A percentile compares a stretch with the other conserved stretches of the same genome.
Conservation (phyloP, 2,888 invertebrate genomes). For the Spodoptera exigua region DNA sequence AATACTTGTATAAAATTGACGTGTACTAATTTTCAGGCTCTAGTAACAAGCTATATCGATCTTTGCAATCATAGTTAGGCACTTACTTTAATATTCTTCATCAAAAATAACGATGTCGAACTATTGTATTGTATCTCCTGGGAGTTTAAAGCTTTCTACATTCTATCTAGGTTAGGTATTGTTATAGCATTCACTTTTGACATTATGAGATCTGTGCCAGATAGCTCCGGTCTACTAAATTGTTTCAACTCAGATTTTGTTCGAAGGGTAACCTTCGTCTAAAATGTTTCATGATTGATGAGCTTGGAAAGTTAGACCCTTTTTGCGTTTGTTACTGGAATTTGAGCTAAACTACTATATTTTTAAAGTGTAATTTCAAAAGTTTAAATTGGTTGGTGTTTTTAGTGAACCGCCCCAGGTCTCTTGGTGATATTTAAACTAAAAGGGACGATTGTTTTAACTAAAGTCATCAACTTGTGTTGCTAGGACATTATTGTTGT, state of each 20-base stretch:
- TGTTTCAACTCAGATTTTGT: constrained; percentile 12
- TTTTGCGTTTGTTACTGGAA: constrained; percentile 2
- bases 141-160: constrained; percentile 46
- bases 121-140: constrained; percentile 11
- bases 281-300: constrained; percentile 10
- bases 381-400: not conserved
- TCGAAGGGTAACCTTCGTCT: not conserved
- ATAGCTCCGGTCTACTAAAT: constrained; percentile 27
- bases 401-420: not conserved
- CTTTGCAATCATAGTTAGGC: not conserved
- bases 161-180: constrained; percentile 49
- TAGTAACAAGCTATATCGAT: no score
- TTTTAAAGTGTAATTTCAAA: constrained; percentile 9
- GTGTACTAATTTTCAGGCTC: no score
- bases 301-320: constrained; percentile 2
- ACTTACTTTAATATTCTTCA: not conserved
- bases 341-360: not conserved
- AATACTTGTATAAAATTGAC: no score
- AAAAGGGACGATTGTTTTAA: constrained; percentile 1
- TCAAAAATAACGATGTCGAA: constrained; percentile 4
- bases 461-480: not conserved
- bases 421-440: constrained; percentile 6
- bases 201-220: constrained; percentile 41
- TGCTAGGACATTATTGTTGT: constrained; percentile 2
- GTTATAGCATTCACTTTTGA: constrained; percentile 40